Percentiles rank a stretch among this genome's conserved stretches.
phyloP scores from a whole-genome alignment of 2,888 invertebrate genomes.

The Incurvaria masculella region DNA sequence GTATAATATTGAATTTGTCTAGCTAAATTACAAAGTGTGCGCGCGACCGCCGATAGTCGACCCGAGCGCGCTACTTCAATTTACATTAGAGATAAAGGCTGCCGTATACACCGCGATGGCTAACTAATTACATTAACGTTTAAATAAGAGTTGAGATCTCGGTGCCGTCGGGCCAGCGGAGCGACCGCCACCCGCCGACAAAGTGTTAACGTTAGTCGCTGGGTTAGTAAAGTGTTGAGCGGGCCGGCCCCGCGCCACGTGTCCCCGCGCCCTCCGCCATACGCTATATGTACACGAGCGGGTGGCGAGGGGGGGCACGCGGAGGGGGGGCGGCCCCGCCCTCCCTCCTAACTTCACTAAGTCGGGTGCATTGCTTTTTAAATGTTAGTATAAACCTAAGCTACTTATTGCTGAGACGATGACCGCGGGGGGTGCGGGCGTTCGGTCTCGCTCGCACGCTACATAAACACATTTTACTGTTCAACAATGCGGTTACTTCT shows the following conservation, averaged over 20 bases:
- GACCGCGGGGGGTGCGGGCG: too few species aligned
- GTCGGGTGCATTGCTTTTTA: too few species aligned
- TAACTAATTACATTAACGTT: background rate
- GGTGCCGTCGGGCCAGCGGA: background rate
- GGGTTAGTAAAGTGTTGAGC: background rate
- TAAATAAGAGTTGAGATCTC: background rate
- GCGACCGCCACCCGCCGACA: background rate
- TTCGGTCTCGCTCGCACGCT: conserved; percentile 21
- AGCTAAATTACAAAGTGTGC: background rate
- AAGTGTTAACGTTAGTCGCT: conserved; percentile 5
- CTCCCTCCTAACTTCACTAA: conserved; percentile 29
- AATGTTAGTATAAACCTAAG: too few species aligned
- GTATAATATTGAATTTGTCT: conserved; percentile 39
- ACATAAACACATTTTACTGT: conserved; percentile 23
- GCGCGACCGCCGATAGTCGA: too few species aligned
- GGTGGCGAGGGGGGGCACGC: background rate
- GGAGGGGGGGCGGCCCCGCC: conserved; percentile 3
- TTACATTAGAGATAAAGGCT: background rate
- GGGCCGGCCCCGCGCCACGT: background rate
- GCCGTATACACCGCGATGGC: background rate
- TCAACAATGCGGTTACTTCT: background rate
- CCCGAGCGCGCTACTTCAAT: background rate
- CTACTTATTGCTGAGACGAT: background rate
- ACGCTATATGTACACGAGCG: background rate
- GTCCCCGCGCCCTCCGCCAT: background rate